Evolutionary conservation across 2,797 vertebrate species (phyloP), one percentile per base, ranked within the genome.

Genomic region (Brachymystax lenok): DNA sequence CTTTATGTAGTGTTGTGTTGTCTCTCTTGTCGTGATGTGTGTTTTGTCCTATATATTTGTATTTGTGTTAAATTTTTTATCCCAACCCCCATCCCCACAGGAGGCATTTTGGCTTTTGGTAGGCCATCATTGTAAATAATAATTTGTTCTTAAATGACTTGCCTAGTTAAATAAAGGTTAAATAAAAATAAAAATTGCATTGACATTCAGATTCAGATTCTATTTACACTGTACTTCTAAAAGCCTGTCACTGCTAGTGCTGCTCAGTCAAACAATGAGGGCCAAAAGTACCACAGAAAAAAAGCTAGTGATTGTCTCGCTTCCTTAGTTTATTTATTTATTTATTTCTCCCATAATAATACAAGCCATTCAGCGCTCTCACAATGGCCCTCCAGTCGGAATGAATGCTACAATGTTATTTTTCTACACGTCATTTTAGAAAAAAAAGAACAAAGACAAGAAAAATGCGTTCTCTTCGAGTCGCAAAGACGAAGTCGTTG

Each of bases 381-480:
- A 94, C 93, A 94, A 93, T 92, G 85, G 67, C 77, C 79, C 81
- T 84, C 82, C 85, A 78, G 82, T 86, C 79, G 81, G 85, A 86
- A 88, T 88, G 90, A 90, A 91, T 86, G 83, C 87, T 78, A 78
- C 88, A 81, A 82, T 85, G 88, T 91, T 88, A 91, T 94, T 94
- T 94, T 93, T 93, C 79, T 74, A 91, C 88, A 79, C 87, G 83
- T 89, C 89, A 89, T 88, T 89, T 89, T 76, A 68, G 66, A 52
- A 54, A 82, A 66, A 74, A 70, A 50, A 63, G 81, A 80, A 82
- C 84, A 90, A 92, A 90, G 88, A 83, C 71, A 72, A 82, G 76
- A 82, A 83, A 87, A 91, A 91, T 86, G 80, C 88, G 85, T 81
- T 81, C 86, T 79, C 77, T 76, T 76, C 61, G 68, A 75, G 74